Evolutionary conservation across 1,140 invertebrate species (phyloP).

Genomic region (Wiebesia pumilae): DNA sequence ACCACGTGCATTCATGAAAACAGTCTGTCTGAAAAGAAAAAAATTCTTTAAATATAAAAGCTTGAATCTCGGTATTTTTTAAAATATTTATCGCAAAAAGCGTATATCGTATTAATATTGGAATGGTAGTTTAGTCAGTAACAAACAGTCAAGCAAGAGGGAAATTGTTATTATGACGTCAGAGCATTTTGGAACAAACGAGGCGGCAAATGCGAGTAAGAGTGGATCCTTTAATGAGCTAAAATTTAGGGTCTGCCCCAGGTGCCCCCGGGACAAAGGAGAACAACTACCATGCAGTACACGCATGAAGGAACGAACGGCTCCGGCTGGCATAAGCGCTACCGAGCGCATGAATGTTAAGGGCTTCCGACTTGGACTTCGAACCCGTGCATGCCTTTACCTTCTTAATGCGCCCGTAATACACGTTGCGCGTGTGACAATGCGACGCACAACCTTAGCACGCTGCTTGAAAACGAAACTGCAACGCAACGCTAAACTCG

Average conservation of each 20-base stretch:
- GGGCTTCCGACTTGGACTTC: too few species aligned
- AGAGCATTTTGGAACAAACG: constrained; percentile 20
- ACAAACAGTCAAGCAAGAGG: neutral
- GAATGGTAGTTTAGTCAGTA: neutral
- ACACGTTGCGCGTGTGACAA: neutral
- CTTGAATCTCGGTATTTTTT: too few species aligned
- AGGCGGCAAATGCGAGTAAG: neutral
- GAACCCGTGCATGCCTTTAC: neutral
- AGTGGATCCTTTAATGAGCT: constrained; percentile 57
- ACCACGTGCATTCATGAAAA: too few species aligned
- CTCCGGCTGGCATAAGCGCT: neutral
- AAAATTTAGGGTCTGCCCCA: constrained; percentile 60
- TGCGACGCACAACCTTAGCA: neutral
- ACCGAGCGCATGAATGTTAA: too few species aligned
- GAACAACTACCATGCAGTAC: neutral
- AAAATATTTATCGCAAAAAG: too few species aligned
- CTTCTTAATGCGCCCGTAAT: constrained; percentile 20
- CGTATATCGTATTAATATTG: too few species aligned
- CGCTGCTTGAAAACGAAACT: neutral
- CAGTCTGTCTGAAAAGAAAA: too few species aligned
- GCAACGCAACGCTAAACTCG: neutral
- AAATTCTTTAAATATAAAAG: too few species aligned
- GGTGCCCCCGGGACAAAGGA: constrained; percentile 49
- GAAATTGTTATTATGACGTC: constrained; percentile 14
- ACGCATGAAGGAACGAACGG: neutral